Evolutionary conservation across 2,888 invertebrate species (phyloP).

Genomic region (Morpho achilles): DNA sequence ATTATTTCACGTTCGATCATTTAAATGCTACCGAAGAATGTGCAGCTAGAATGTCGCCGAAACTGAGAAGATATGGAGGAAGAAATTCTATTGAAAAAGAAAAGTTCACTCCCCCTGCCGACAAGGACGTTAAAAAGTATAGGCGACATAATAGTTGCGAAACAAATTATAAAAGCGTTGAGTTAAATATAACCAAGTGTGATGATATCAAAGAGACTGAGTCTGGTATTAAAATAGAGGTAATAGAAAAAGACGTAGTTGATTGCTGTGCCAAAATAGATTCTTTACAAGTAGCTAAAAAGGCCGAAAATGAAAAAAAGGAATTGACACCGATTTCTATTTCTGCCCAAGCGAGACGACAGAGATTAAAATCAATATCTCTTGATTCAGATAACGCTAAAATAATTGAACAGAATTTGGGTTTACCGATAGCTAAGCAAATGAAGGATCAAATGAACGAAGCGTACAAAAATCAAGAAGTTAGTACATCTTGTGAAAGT

Average conservation of each 20-base stretch:
- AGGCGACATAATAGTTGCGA: conserved; percentile 69
- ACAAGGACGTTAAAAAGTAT: conserved; percentile 62
- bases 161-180: conserved; percentile 61
- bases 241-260: conserved; percentile 52
- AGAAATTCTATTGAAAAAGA: conserved; percentile 68
- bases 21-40: conserved; percentile 43
- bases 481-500: conserved; percentile 64
- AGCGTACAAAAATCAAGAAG: conserved; percentile 63
- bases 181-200: conserved; percentile 50
- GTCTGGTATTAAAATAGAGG: conserved; percentile 28
- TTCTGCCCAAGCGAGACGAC: conserved; percentile 65
- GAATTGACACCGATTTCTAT: conserved; percentile 49
- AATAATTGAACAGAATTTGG: conserved; percentile 78
- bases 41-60: conserved; percentile 42
- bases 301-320: conserved; percentile 42
- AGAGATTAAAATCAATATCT: conserved; percentile 77
- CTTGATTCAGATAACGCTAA: conserved; percentile 78
- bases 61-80: conserved; percentile 61
- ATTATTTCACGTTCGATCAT: conserved; percentile 68
- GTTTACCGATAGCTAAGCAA: conserved; percentile 75
- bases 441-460: conserved; percentile 75
- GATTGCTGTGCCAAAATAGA: conserved; percentile 67
- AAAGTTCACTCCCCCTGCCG: conserved; percentile 62
- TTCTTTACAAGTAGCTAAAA: conserved; percentile 47
- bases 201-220: conserved; percentile 51